A percentile compares a stretch with the other conserved stretches of the same genome.
phyloP scores from a whole-genome alignment of 2,797 vertebrate genomes.

The Catamblyrhynchus diadema region DNA sequence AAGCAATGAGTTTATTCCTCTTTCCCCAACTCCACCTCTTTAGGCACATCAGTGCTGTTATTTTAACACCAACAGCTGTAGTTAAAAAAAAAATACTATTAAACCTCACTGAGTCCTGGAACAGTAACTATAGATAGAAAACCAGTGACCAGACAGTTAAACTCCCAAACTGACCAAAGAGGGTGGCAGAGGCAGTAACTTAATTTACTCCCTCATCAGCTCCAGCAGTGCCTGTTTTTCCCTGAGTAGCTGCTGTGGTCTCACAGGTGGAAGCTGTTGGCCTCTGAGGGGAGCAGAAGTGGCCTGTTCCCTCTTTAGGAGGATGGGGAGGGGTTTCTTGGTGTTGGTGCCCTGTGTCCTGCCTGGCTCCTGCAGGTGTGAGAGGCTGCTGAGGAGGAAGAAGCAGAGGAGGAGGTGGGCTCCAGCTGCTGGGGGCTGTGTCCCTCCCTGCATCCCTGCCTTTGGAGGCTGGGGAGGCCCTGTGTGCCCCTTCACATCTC shows the following conservation, averaged over 20 bases:
- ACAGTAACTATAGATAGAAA: neutral
- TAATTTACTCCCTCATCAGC: neutral
- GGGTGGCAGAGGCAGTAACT: neutral
- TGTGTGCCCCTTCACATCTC: neutral
- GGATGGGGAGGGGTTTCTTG: rapidly evolving
- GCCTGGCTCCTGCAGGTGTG: rapidly evolving
- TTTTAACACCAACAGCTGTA: neutral
- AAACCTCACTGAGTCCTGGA: neutral
- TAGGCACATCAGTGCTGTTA: neutral
- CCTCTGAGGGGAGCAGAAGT: neutral
- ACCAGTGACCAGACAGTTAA: neutral
- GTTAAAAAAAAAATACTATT: neutral
- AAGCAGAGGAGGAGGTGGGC: too few species aligned
- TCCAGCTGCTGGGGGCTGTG: neutral
- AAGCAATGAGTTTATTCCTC: neutral
- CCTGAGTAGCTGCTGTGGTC: neutral
- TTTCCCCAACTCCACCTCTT: neutral
- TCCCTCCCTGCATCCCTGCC: neutral
- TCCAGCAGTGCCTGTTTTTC: neutral
- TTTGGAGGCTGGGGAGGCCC: neutral
- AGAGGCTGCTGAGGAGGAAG: neutral
- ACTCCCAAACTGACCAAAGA: neutral
- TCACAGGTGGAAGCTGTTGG: neutral
- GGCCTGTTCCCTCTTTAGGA: neutral
- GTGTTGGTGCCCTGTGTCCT: rapidly evolving